These are phyloP conservation scores for Styela plicata DNA, from an alignment of 23 tunicate species.

Conservation along the genomic window DNA sequence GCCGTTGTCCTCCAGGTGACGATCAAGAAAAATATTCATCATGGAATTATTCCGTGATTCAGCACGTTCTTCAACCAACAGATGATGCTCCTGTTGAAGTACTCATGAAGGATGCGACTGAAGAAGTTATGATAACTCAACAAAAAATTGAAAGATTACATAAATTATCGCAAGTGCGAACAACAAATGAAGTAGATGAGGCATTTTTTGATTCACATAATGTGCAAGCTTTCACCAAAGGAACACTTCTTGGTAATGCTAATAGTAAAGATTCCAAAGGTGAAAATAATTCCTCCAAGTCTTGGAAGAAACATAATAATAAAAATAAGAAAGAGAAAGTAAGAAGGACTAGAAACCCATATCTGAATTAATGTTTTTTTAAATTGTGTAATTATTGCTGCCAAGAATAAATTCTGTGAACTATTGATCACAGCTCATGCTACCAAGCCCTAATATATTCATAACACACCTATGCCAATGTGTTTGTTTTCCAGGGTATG, in stretches of 20 bases:
- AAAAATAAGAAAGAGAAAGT: conserved; percentile 75
- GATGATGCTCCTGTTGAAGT: conserved; percentile 10
- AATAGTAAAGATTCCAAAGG: not conserved
- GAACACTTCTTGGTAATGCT: not conserved
- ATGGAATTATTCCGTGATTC: conserved; percentile 10
- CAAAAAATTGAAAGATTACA: conserved; percentile 39
- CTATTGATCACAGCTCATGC: too few species aligned
- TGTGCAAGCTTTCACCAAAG: conserved; percentile 53
- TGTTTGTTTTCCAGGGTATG: too few species aligned
- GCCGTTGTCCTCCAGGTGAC: conserved; percentile 65
- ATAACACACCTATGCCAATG: too few species aligned
- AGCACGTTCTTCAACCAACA: not conserved
- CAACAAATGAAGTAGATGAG: conserved; percentile 46
- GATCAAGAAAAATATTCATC: conserved; percentile 43
- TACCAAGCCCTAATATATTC: too few species aligned
- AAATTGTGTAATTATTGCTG: too few species aligned
- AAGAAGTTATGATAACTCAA: conserved; percentile 34
- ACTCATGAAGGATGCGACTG: too few species aligned
- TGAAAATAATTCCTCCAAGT: not conserved
- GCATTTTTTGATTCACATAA: conserved; percentile 57
- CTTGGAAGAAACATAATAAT: conserved; percentile 56
- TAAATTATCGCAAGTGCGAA: conserved; percentile 4
- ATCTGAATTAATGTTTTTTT: not conserved
- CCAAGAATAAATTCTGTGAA: too few species aligned
- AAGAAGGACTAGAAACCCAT: conserved; percentile 38